These are phyloP conservation scores for Chrysolina americana DNA, from an alignment of 2,888 invertebrate genomes.

Conservation along the genomic window DNA sequence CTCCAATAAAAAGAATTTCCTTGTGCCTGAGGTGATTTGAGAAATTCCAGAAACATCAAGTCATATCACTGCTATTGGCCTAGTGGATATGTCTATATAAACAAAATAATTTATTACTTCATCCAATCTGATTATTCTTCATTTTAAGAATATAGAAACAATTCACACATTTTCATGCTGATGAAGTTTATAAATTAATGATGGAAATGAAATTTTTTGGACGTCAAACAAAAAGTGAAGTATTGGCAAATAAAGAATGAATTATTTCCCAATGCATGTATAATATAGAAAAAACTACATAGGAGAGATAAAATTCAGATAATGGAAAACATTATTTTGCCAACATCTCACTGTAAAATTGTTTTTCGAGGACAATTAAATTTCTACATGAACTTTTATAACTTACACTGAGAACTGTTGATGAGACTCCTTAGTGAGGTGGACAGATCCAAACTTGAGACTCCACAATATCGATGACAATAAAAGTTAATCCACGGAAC, in stretches of 20 bases:
- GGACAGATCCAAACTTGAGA: constrained; percentile 59
- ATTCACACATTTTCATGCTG: neutral
- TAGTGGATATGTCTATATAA: too few species aligned
- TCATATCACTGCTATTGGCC: too few species aligned
- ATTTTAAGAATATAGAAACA: neutral
- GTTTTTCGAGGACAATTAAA: constrained; percentile 45
- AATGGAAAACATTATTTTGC: constrained; percentile 14
- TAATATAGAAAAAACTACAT: neutral
- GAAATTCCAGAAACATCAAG: too few species aligned
- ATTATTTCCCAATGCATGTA: neutral
- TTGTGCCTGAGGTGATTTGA: too few species aligned
- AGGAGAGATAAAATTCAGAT: neutral
- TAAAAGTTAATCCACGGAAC: constrained; percentile 63
- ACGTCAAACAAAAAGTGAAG: neutral
- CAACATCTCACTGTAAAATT: constrained; percentile 37
- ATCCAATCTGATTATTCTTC: too few species aligned
- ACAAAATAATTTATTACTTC: too few species aligned
- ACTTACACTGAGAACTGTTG: constrained; percentile 61
- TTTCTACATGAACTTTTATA: constrained; percentile 58
- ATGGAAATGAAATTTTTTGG: constrained; percentile 7
- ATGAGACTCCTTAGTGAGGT: constrained; percentile 57
- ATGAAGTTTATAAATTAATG: neutral
- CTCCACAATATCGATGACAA: constrained; percentile 60
- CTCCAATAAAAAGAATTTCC: too few species aligned
- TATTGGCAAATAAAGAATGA: constrained; percentile 6